Percentiles rank a stretch among this genome's conserved stretches.
phyloP scores from a whole-genome alignment of 2,888 invertebrate species.

The Microctonus aethiopoides region DNA sequence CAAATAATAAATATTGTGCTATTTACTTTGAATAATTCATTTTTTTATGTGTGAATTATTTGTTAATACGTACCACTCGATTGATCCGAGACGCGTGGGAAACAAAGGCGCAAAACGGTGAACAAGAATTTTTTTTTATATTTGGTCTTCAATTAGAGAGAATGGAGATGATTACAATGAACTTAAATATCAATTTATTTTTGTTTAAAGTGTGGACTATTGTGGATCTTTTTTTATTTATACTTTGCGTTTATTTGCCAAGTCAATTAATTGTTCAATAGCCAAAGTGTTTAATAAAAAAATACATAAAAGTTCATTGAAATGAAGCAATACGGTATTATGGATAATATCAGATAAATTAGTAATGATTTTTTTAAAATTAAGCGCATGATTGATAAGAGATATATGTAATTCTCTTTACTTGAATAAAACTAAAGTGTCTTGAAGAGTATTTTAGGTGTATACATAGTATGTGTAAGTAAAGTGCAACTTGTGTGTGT shows the following conservation, averaged over 20 bases:
- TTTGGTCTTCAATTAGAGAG: slow-evolving; percentile 45
- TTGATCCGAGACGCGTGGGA: slow-evolving; percentile 67
- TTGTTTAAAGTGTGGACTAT: background rate
- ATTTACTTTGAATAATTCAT: slow-evolving; percentile 38
- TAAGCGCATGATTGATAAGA: background rate
- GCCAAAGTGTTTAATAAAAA: slow-evolving; percentile 19
- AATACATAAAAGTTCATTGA: background rate
- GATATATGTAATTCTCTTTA: background rate
- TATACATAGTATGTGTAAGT: slow-evolving; percentile 53
- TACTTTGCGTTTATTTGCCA: slow-evolving; percentile 37
- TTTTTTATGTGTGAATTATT: slow-evolving; percentile 31
- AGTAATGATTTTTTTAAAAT: background rate
- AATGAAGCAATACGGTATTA: background rate
- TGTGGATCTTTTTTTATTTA: background rate
- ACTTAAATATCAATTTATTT: slow-evolving; percentile 45
- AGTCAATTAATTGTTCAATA: background rate
- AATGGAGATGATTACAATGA: slow-evolving; percentile 48
- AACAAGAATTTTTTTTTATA: slow-evolving; percentile 60
- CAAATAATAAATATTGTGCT: slow-evolving; percentile 39
- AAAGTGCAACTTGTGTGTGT: slow-evolving; percentile 58
- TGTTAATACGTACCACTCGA: slow-evolving; percentile 66
- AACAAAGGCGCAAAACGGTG: slow-evolving; percentile 66
- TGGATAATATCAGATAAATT: background rate
- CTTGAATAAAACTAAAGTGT: slow-evolving; percentile 44
- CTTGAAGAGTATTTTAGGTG: slow-evolving; percentile 51